These are phyloP conservation scores for Zaprionus obscuricornis DNA, from an alignment of 2,888 invertebrate species.

Conservation along the genomic window DNA sequence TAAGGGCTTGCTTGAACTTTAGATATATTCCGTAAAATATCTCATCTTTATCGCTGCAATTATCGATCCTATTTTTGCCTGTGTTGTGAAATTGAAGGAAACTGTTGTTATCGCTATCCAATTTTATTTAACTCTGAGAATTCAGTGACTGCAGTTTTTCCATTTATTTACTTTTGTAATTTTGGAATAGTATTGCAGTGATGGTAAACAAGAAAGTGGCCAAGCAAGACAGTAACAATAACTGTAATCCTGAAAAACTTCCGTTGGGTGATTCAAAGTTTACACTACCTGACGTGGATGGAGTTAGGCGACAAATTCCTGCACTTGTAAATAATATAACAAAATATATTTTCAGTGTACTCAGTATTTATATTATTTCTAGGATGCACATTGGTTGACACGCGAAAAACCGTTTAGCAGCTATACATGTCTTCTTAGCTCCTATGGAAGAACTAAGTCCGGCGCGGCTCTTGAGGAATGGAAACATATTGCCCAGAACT, in stretches of 20 bases:
- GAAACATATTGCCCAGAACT: slow-evolving; percentile 86
- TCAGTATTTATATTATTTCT: neutral
- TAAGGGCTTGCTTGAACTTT: too few relatives aligned
- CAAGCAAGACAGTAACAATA: slow-evolving; percentile 38
- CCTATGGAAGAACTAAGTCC: slow-evolving; percentile 84
- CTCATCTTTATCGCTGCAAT: too few relatives aligned
- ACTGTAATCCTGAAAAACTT: slow-evolving; percentile 50
- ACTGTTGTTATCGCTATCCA: too few relatives aligned
- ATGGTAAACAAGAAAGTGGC: slow-evolving; percentile 35
- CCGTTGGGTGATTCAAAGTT: slow-evolving; percentile 51
- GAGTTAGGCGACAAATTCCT: slow-evolving; percentile 85
- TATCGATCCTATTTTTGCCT: too few relatives aligned
- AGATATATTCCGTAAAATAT: too few relatives aligned
- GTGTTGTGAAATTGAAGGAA: too few relatives aligned
- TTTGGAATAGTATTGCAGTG: too few relatives aligned
- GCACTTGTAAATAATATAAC: slow-evolving; percentile 86
- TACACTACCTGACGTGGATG: slow-evolving; percentile 82
- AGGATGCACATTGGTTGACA: slow-evolving; percentile 74
- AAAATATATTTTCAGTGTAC: neutral
- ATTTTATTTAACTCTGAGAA: too few relatives aligned
- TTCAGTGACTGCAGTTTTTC: too few relatives aligned
- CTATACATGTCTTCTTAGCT: slow-evolving; percentile 71
- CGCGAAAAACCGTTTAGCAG: slow-evolving; percentile 57
- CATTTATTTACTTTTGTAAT: too few relatives aligned
- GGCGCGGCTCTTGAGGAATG: slow-evolving; percentile 88